Evolutionary conservation across 2,888 invertebrate species (phyloP), one percentile per base, ranked within the genome.

Genomic region (Athripsodes cinereus): DNA sequence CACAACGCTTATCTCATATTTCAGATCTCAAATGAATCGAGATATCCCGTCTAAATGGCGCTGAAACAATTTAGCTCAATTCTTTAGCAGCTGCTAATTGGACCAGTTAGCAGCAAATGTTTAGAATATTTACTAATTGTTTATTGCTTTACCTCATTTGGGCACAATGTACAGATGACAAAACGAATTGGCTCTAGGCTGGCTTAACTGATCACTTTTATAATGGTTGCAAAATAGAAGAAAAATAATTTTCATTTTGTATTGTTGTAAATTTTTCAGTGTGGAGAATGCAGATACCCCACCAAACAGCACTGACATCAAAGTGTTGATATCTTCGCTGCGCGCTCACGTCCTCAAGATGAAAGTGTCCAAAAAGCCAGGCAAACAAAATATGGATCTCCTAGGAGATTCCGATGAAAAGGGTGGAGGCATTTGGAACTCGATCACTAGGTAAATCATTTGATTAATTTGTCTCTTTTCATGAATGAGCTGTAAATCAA

Each of bases 291-390:
- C 86, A 13, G 90, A 91, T 69, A 87, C 87, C 2, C 84, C 87
- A 0, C 74, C 79, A 1, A 85, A 84, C 66, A 84, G 85, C 52
- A 73, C 76, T 26, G 87, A 89, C 67, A 86, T 92, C 55, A 86
- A 89, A 72, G 87, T 92, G 54, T 74, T 91, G 63, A 86, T 95
- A 68, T 87, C 86, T 68, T 88, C 89, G 52, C 85, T 95, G 72
- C 85, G 91, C 55, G 92, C 94, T 40, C 91, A 94, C 72, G 94
- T 96, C 35, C 86, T 99, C 62, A 93, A 95, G 72, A 74, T 97
- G 60, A 86, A 90, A 66, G 96, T 96, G 6, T 84, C 86, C 64
- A 98, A 98, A 75, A 93, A 93, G 69, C 83, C 91, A 0, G 96
- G 92, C 64, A 96, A 91, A 78, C 82, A 87, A 66, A 81, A 88